A percentile compares a stretch with the other conserved stretches of the same genome.
Evolutionary conservation across 2,888 invertebrate species (phyloP).

Genomic region (Prenolepis imparis): DNA sequence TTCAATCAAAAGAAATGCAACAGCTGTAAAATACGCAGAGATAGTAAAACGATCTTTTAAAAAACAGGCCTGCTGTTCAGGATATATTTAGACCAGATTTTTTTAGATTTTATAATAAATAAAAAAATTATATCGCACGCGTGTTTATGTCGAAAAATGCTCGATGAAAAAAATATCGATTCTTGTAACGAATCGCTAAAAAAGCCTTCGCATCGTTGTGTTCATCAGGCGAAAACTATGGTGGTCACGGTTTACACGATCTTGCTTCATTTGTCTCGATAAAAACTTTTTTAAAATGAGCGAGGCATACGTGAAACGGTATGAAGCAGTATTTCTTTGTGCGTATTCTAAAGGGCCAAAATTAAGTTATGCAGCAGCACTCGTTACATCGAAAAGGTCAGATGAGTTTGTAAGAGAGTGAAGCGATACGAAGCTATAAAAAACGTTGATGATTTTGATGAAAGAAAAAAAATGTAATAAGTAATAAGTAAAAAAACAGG

Average conservation of each 20-base stretch:
- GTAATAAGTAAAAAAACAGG: too few species aligned
- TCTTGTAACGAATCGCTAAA: slow-evolving; percentile 49
- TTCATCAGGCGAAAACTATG: slow-evolving; percentile 17
- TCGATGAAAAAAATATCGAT: slow-evolving; percentile 56
- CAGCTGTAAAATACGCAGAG: not conserved
- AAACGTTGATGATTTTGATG: too few species aligned
- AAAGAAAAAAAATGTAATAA: too few species aligned
- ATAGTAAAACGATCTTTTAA: not conserved
- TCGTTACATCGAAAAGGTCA: too few species aligned
- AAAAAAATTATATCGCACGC: slow-evolving; percentile 34
- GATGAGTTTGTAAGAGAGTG: too few species aligned
- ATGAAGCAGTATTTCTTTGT: too few species aligned
- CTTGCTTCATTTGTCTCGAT: too few species aligned
- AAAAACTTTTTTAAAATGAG: too few species aligned
- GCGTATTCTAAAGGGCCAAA: too few species aligned
- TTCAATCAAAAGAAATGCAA: not conserved
- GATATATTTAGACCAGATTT: not conserved
- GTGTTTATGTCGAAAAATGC: slow-evolving; percentile 36
- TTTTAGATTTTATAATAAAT: slow-evolving; percentile 40
- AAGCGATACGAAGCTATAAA: too few species aligned
- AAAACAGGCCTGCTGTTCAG: not conserved
- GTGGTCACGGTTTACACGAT: slow-evolving; percentile 1
- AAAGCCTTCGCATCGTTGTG: slow-evolving; percentile 43
- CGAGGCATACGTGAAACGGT: too few species aligned
- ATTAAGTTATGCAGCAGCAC: too few species aligned